These are phyloP conservation scores for Zeugodacus cucurbitae DNA, from an alignment of 1,140 invertebrate species.

Conservation along the genomic window DNA sequence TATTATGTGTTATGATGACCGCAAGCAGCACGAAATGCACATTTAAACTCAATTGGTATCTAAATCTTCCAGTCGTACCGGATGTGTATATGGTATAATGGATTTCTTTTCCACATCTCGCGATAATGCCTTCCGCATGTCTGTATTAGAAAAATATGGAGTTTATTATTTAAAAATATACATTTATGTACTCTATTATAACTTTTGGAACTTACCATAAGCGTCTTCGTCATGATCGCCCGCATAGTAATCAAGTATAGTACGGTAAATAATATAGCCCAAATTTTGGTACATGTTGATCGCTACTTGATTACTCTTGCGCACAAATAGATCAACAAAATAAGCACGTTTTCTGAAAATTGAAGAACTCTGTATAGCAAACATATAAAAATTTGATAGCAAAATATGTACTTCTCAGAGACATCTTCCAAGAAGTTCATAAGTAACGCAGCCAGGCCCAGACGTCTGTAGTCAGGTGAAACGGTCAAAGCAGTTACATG, in stretches of 20 bases:
- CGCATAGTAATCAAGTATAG: constrained; percentile 97
- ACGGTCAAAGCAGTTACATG: constrained; percentile 98
- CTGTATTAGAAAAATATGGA: constrained; percentile 71
- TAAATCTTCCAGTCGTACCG: constrained; percentile 94
- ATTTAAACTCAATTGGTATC: constrained; percentile 72
- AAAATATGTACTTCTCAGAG: constrained; percentile 85
- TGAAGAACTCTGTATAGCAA: constrained; percentile 59
- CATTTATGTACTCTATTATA: neutral
- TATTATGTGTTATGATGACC: constrained; percentile 37
- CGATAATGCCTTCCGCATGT: constrained; percentile 98
- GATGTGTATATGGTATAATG: constrained; percentile 91
- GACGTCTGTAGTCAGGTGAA: constrained; percentile 90
- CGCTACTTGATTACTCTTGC: constrained; percentile 96
- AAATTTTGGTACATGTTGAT: constrained; percentile 97
- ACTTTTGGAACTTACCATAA: constrained; percentile 78
- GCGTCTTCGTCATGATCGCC: constrained; percentile 98
- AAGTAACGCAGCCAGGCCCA: constrained; percentile 92
- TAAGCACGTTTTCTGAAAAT: constrained; percentile 87
- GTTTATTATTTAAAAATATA: neutral
- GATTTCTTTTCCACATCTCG: constrained; percentile 93
- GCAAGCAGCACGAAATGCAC: constrained; percentile 36
- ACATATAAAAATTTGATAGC: neutral
- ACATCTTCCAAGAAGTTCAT: constrained; percentile 96
- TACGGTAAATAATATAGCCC: constrained; percentile 97
- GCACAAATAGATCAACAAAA: constrained; percentile 99